Percentiles rank a stretch among this genome's conserved stretches.
phyloP scores from a whole-genome alignment of 2,113 vertebrate genomes.

The Syngnathus typhle region DNA sequence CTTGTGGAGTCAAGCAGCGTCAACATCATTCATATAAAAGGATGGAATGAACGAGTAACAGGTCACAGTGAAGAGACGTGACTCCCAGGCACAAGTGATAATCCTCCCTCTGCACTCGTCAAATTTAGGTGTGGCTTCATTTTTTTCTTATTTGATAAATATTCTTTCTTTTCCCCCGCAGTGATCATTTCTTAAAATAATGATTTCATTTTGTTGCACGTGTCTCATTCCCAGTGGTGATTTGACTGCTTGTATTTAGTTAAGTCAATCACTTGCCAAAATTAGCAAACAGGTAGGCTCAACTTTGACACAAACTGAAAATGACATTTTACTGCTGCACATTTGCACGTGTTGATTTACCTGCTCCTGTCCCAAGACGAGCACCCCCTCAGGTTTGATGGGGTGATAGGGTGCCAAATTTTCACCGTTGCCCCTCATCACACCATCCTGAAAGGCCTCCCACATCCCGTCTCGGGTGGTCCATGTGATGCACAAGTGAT shows the following conservation, averaged over 20 bases:
- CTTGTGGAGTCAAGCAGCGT: background rate
- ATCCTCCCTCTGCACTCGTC: background rate
- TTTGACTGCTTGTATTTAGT: background rate
- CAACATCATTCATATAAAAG: background rate
- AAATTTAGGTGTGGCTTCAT: background rate
- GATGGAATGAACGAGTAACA: background rate
- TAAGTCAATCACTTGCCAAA: too few relatives aligned
- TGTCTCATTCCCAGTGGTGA: background rate
- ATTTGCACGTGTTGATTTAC: slow-evolving; percentile 52
- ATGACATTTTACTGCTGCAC: background rate
- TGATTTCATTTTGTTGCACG: background rate
- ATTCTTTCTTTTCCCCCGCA: background rate
- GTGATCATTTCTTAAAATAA: background rate
- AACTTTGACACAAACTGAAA: background rate
- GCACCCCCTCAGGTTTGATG: slow-evolving; percentile 91
- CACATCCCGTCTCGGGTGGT: slow-evolving; percentile 93
- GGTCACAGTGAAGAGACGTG: background rate
- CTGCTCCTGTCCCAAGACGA: slow-evolving; percentile 96
- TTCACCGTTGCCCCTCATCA: slow-evolving; percentile 83
- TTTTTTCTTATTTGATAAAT: background rate
- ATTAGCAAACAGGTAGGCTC: too few relatives aligned
- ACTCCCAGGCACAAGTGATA: background rate
- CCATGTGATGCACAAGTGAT: slow-evolving; percentile 95
- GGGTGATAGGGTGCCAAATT: slow-evolving; percentile 95
- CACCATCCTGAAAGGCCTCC: slow-evolving; percentile 95